Evolutionary conservation across 2,113 vertebrate species (phyloP), one percentile per base, ranked within the genome.

Genomic region (Eonycteris spelaea): DNA sequence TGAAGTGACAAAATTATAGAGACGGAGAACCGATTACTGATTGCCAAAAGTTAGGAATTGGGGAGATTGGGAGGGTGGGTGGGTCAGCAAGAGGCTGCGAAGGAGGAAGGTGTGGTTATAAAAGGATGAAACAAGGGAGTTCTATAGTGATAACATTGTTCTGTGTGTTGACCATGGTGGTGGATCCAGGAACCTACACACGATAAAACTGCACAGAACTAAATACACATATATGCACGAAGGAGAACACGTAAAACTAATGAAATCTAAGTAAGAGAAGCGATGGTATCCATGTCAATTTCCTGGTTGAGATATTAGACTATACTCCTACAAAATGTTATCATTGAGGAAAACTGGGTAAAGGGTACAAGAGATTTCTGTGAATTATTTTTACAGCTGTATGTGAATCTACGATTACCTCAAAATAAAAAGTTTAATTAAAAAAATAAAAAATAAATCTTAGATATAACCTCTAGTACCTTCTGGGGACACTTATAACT

Each of bases 391-490:
- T 92, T 59, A 95, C 9, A 96, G 80, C 4, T 90, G 22, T 53
- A 86, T 24, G 10, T 84, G 45, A 70, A 80, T 71, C 63, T 85
- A 90, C 0, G 48, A 85, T 68, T n/a, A 89, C 28, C 78, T 96
- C 82, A 88, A 96, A 96, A 89, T 79, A 86, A 68, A 94, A 91
- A 55, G 21, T 40, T 92, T 84, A 43, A 68, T 87, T 22, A 10
- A 57, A 93, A 86, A 84, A 53, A 33, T 63, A 18, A 45, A 94
- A 84, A 55, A 48, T 63, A 53, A 86, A 85, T 19, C 8, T 65
- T 53, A 86, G 21, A 40, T 75, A 45, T 51, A 38, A 83, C 70
- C 22, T 35, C 55, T 59, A 68, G 53, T 70, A 65, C 11, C 61
- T 91, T 91, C 55, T 93, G 33, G 26, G 45, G 19, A 96, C 45